Conservation (phyloP, 2,797 vertebrate genomes). For the Coregonus suidteri region DNA sequence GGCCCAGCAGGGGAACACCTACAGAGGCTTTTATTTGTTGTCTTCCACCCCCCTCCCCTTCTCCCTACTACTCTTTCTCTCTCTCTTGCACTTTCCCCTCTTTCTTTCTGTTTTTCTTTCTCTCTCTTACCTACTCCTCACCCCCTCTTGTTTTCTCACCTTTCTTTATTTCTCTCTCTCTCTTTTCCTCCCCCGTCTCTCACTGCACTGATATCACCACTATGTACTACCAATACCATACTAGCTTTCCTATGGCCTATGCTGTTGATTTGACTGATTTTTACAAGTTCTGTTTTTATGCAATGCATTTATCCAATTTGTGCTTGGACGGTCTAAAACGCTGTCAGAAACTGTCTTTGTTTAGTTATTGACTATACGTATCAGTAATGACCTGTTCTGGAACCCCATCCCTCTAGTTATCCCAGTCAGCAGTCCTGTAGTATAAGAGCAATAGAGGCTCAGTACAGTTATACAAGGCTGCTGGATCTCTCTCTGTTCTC, state of each 20-base stretch:
- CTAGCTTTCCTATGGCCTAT: no score
- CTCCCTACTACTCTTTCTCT: not conserved
- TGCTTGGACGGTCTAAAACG: not conserved
- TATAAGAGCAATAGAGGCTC: not conserved
- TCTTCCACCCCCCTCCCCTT: not conserved
- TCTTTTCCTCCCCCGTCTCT: not conserved
- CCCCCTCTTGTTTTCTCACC: conserved; percentile 1
- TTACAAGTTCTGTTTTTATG: no score
- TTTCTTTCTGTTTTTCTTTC: conserved; percentile 15
- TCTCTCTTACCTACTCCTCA: not conserved
- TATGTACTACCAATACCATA: no score
- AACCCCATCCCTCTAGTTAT: not conserved
- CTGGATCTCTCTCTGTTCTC: not conserved
- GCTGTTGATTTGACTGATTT: no score
- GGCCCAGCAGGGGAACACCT: conserved; percentile 43
- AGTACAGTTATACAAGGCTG: not conserved
- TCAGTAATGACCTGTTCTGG: not conserved
- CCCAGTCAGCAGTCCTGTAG: not conserved
- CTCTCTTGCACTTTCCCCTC: conserved; percentile 3
- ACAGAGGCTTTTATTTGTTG: conserved; percentile 25
- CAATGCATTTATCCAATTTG: not conserved
- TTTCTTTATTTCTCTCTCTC: not conserved
- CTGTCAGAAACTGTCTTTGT: not conserved
- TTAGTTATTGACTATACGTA: not conserved
- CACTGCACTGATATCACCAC: no score